These are phyloP conservation scores for Oryzias celebensis DNA, from an alignment of 2,113 vertebrate species.

Conservation along the genomic window DNA sequence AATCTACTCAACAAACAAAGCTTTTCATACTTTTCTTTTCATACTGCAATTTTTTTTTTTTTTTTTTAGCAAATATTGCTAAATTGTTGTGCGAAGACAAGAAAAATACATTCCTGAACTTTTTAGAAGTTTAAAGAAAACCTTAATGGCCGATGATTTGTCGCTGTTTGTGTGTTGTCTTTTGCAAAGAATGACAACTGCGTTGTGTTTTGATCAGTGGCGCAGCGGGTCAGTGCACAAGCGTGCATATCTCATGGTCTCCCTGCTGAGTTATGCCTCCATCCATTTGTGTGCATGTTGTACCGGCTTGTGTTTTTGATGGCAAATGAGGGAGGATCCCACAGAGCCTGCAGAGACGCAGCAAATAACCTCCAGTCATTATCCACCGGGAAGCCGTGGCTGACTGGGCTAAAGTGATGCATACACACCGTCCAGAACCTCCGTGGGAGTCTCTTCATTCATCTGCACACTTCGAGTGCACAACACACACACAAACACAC, in stretches of 20 bases:
- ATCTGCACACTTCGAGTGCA: conserved; percentile 29
- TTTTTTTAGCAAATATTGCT: no score
- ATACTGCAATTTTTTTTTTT: no score
- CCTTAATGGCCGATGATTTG: conserved; percentile 14
- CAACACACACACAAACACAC: conserved; percentile 10
- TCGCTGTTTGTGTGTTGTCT: conserved; percentile 23
- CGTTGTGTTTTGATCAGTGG: conserved; percentile 62
- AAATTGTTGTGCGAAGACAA: neutral
- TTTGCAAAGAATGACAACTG: conserved; percentile 33
- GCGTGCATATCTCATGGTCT: conserved; percentile 26
- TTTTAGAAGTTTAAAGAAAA: neutral
- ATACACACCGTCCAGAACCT: conserved; percentile 31
- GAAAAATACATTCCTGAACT: neutral
- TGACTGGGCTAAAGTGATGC: conserved; percentile 23
- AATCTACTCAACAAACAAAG: neutral
- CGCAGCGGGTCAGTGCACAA: conserved; percentile 53
- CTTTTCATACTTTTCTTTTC: neutral
- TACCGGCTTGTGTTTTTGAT: conserved; percentile 34
- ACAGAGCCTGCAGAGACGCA: conserved; percentile 28
- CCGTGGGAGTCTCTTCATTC: conserved; percentile 51
- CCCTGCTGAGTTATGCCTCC: conserved; percentile 22
- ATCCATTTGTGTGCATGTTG: conserved; percentile 11
- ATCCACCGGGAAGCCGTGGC: conserved; percentile 45
- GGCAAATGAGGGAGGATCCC: conserved; percentile 46
- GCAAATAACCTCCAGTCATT: conserved; percentile 51